A percentile compares a stretch with the other conserved stretches of the same genome.
Evolutionary conservation across 2,113 vertebrate species (phyloP).

Genomic region (Mohoua ochrocephala): DNA sequence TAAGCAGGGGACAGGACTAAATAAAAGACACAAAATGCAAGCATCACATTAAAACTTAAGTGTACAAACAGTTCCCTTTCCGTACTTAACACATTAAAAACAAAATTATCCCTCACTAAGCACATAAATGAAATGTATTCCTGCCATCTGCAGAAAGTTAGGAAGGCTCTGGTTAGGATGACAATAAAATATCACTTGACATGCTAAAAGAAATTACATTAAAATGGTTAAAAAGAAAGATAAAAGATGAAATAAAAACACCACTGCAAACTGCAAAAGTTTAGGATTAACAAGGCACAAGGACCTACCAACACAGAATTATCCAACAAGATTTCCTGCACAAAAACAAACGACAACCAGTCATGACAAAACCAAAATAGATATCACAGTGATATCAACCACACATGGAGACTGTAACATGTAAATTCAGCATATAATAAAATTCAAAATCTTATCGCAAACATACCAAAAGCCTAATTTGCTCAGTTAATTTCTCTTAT

Average conservation of each 20-base stretch:
- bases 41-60: conserved; percentile 63
- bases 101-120: conserved; percentile 50
- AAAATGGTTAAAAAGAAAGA: conserved; percentile 65
- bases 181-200: conserved; percentile 56
- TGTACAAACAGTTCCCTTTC: conserved; percentile 3
- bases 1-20: background rate
- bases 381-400: conserved; percentile 56
- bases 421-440: background rate
- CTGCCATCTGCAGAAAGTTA: conserved; percentile 64
- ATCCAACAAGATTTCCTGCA: conserved; percentile 96
- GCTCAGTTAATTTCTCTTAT: background rate
- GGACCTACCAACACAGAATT: conserved; percentile 94
- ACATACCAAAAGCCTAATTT: background rate
- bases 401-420: conserved; percentile 34
- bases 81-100: conserved; percentile 31
- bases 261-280: conserved; percentile 70
- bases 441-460: background rate
- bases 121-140: conserved; percentile 13
- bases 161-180: conserved; percentile 50
- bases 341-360: conserved; percentile 82
- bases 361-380: conserved; percentile 75
- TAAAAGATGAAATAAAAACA: conserved; percentile 55
- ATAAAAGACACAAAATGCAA: conserved; percentile 58
- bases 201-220: conserved; percentile 71
- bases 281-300: conserved; percentile 66